Evolutionary conservation across 2,888 invertebrate genomes (phyloP).

Genomic region (Eulithis testata): DNA sequence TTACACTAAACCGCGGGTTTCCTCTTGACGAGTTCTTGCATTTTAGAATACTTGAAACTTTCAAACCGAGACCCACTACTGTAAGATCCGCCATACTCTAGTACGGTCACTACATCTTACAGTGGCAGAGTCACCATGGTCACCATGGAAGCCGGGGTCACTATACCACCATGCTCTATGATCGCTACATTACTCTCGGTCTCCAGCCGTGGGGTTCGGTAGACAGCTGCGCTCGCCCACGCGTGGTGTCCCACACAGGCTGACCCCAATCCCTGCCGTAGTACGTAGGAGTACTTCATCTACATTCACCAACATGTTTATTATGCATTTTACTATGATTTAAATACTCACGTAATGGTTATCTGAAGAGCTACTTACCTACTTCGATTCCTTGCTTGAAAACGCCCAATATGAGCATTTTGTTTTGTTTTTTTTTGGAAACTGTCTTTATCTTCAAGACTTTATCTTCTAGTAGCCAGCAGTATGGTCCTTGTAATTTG

Average conservation of each 20-base stretch:
- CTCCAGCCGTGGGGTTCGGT: slow-evolving; percentile 6
- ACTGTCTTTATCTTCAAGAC: too few relatives aligned
- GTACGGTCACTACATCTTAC: too few relatives aligned
- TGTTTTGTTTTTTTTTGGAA: too few relatives aligned
- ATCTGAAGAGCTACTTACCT: too few relatives aligned
- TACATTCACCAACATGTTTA: slow-evolving; percentile 24
- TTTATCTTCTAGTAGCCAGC: too few relatives aligned
- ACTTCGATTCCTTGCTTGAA: too few relatives aligned
- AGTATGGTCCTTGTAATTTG: too few relatives aligned
- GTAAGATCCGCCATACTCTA: too few relatives aligned
- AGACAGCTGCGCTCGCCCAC: slow-evolving; percentile 26
- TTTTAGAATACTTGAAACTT: not conserved
- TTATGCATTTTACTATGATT: slow-evolving; percentile 7
- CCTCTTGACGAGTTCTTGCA: too few relatives aligned
- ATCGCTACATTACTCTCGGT: not conserved
- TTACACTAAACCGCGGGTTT: too few relatives aligned
- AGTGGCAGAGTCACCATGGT: not conserved
- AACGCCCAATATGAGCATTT: not conserved
- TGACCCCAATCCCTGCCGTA: slow-evolving; percentile 32
- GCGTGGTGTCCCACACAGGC: slow-evolving; percentile 28
- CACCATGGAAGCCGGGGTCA: not conserved
- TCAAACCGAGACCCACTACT: not conserved
- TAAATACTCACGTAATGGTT: not conserved
- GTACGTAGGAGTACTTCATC: slow-evolving; percentile 29
- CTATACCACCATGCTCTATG: not conserved